A percentile compares a stretch with the other conserved stretches of the same genome.
These are phyloP conservation scores for Phorcus lineatus DNA, from an alignment of 2,888 invertebrate genomes.

Conservation along the genomic window DNA sequence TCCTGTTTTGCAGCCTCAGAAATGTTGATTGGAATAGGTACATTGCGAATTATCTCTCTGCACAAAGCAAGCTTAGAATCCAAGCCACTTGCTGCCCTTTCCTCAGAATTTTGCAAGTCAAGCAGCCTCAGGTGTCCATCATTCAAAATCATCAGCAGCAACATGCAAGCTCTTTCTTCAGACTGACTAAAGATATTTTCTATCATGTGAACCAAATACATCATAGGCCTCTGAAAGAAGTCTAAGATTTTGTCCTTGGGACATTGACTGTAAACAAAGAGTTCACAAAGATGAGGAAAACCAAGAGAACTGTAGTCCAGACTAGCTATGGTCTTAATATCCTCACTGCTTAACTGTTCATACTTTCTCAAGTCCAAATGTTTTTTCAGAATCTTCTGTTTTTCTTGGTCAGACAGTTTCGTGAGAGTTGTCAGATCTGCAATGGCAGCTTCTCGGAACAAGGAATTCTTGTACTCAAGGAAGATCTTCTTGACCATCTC, in stretches of 20 bases:
- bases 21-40: background rate
- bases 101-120: background rate
- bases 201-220: background rate
- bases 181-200: background rate
- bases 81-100: background rate
- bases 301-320: constrained; percentile 1
- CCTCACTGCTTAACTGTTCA: background rate
- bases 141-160: background rate
- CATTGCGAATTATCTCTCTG: background rate
- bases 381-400: background rate
- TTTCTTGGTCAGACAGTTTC: background rate
- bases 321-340: background rate
- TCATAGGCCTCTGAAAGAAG: background rate
- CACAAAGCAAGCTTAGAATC: too few species aligned
- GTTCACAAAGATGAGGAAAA: background rate
- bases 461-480: background rate
- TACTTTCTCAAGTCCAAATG: background rate
- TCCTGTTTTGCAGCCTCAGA: background rate
- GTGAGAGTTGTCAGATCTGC: background rate
- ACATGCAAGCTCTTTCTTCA: background rate
- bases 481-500: background rate
- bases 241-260: background rate
- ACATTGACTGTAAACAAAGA: background rate
- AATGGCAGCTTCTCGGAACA: background rate
- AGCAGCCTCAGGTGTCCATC: background rate